Base-by-base conservation (phyloP, 2,113 vertebrate genomes). In the Galeopterus variegatus region DNA sequence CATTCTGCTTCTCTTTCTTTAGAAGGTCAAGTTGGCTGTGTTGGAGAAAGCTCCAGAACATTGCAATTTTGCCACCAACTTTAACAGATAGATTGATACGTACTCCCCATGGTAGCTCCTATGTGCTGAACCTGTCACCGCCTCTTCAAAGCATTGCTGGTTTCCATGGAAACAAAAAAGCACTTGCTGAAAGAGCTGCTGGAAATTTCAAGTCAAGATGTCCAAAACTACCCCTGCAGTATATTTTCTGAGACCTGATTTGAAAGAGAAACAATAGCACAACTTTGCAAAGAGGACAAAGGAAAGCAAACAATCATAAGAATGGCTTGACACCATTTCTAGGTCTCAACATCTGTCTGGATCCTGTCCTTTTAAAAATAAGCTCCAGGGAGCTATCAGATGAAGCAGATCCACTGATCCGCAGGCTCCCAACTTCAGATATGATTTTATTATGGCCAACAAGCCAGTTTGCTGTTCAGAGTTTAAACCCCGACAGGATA, bases 161-260 rank as follows among this genome's bases (percentile, higher is more conserved):
- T 97, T 96, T 84, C 98, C 95, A 92, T 77, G 94, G 97, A 52
- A 96, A 98, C 93, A 1, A 6, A 24, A 92, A 77, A 80, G 95
- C 96, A 13, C 70, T 41, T 0, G 7, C 50, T 23, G 87, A 33
- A 82, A 67, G 93, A 94, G 91, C 96, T 94, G 85, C 91, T 96
- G 79, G 76, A 73, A 93, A 94, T 96, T 73, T 95, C 98, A 89
- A 97, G 80, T 65, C 65, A 9, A 94, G 85, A 83, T 86, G 94
- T 95, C 97, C 94, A 73, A 70, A 96, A 45, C 70, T 24, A 24
- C 77, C 86, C 93, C 31, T 80, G 70, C 21, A 8, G 11, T 48
- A 0, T 45, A 9, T 85, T 81, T 70, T 14, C 90, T 41, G 23
- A 93, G 79, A 82, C 79, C 91, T 77, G 90, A 77, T 54, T n/a